Evolutionary conservation across 1,140 invertebrate genomes (phyloP), one percentile per base, ranked within the genome.

Genomic region (Sitobion miscanthi): DNA sequence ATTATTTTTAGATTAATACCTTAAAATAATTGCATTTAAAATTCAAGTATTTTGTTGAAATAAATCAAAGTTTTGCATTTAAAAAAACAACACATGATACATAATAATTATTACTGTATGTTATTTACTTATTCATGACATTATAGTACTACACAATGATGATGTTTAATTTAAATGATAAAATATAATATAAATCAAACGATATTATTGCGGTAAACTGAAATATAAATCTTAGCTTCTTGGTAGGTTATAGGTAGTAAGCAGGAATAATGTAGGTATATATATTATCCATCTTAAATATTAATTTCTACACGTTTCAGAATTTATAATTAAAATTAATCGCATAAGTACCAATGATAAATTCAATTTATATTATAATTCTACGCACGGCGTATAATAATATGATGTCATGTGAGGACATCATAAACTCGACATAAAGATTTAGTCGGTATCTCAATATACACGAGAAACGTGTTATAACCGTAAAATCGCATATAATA

Each of bases 281-380:
- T 54, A 52, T 52, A 54, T 54, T 54, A 77, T 35, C 14, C 14
- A 30, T 77, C 30, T 77, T 77, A n/a, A 77, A n/a, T 77, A 77
- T 77, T 77, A 77, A 77, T 77, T 35, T 77, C 62, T 77, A 77
- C 62, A 77, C 62, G 30, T 77, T 77, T 77, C 14, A 2, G 62
- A 77, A 77, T 77, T 77, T 77, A 77, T 77, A 77, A 77, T 77
- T 77, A 77, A 77, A 77, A 77, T 77, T 77, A 77, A 77, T 77
- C 62, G 14, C 62, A 77, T 77, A 77, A 77, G 62, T 77, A 77
- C 30, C 62, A 77, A n/a, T 77, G 62, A 77, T 77, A 77, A 77
- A 77, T 77, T 77, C 62, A 77, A 77, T 77, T 77, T 77, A 77
- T 77, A 77, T 77, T 77, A 77, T 77, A 77, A 77, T 77, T 77